These are phyloP conservation scores for Tiliacea aurago DNA, from an alignment of 2,888 invertebrate genomes.

Conservation along the genomic window DNA sequence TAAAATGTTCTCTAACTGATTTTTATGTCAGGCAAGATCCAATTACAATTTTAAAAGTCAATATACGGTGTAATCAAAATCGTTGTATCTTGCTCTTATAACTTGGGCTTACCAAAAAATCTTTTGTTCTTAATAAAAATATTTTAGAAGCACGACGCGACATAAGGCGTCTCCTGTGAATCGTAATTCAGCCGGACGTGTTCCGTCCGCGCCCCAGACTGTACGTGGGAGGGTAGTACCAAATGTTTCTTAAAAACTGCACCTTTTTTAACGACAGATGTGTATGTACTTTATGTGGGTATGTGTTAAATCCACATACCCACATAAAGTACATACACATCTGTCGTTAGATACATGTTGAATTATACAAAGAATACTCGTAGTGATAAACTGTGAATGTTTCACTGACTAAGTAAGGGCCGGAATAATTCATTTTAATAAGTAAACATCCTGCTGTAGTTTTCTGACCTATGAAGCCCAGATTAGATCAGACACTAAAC, in stretches of 20 bases:
- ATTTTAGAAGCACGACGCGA: conserved; percentile 78
- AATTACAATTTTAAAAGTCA: background rate
- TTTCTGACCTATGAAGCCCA: background rate
- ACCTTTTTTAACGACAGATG: conserved; percentile 21
- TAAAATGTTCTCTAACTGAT: background rate
- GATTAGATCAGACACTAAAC: conserved; percentile 21
- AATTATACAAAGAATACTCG: background rate
- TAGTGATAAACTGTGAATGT: background rate
- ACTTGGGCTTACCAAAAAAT: conserved; percentile 67
- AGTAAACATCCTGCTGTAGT: too few relatives aligned
- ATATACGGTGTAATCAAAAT: background rate
- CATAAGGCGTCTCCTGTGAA: conserved; percentile 67
- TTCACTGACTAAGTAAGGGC: background rate
- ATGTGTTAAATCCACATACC: too few relatives aligned
- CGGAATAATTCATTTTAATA: conserved; percentile 15
- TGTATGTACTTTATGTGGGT: conserved; percentile 2
- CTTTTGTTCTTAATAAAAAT: conserved; percentile 83
- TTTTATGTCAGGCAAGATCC: background rate
- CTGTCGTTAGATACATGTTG: background rate
- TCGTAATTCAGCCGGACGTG: conserved; percentile 62
- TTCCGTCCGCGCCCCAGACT: conserved; percentile 42
- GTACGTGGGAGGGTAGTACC: conserved; percentile 58
- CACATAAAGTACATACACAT: too few relatives aligned
- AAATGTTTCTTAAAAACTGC: conserved; percentile 28
- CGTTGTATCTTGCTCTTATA: conserved; percentile 61